Conservation (phyloP, 2,888 invertebrate species). For the Chymomyza procnemis region DNA sequence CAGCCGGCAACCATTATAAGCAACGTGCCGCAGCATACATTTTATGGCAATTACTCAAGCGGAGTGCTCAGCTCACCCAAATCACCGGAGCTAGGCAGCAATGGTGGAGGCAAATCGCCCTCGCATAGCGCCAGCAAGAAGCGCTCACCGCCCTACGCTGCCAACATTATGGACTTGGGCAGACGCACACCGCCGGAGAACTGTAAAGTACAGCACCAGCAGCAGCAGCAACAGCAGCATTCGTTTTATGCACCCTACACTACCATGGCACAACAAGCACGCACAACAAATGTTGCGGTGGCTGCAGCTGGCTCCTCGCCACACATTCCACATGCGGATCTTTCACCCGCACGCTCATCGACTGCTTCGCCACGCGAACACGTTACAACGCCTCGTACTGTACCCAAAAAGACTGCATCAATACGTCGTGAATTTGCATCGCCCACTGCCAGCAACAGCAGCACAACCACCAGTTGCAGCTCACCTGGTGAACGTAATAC, state of each 20-base stretch:
- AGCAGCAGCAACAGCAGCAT: conserved; percentile 60
- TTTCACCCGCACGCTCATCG: conserved; percentile 71
- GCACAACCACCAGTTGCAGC: conserved; percentile 54
- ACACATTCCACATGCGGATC: conserved; percentile 67
- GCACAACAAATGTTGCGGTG: conserved; percentile 8
- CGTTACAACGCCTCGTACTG: conserved; percentile 75
- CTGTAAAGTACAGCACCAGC: conserved; percentile 44
- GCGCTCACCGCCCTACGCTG: conserved; percentile 75
- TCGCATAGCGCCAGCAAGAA: conserved; percentile 69
- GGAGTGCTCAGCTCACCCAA: conserved; percentile 78
- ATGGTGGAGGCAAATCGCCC: conserved; percentile 62
- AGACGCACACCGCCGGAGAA: conserved; percentile 64
- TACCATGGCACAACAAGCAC: conserved; percentile 61
- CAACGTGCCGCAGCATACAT: conserved; percentile 57
- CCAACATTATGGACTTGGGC: conserved; percentile 59
- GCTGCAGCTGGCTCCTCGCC: conserved; percentile 37
- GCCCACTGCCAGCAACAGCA: conserved; percentile 71
- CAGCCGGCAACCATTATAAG: conserved; percentile 69
- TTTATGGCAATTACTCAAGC: conserved; percentile 71
- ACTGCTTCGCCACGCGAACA: conserved; percentile 70
- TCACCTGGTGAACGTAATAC: conserved; percentile 69
- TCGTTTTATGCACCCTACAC: conserved; percentile 73
- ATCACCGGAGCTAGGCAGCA: conserved; percentile 76
- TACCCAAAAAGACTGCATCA: conserved; percentile 79
- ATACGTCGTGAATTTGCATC: conserved; percentile 79